Percentiles rank a stretch among this genome's conserved stretches.
Conservation (phyloP, 2,888 invertebrate species). For the Cheilosia soror region DNA sequence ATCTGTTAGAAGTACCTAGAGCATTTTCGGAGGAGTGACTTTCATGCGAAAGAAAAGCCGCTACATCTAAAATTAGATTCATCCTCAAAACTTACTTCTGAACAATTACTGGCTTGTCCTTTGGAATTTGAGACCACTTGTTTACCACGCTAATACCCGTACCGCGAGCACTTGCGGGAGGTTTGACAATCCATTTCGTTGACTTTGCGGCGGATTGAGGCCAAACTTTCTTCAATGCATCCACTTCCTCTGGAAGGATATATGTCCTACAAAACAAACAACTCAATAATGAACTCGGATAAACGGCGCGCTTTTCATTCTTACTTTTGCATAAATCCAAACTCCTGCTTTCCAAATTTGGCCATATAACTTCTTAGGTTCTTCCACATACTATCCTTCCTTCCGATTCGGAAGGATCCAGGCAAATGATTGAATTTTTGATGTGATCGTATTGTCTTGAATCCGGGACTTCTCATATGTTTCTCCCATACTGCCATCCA, state of each 20-base stretch:
- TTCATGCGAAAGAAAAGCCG: too few relatives aligned
- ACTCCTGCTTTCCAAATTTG: conserved; percentile 87
- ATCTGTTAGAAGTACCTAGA: too few relatives aligned
- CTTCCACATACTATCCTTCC: conserved; percentile 96
- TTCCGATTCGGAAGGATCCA: conserved; percentile 98
- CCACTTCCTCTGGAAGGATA: conserved; percentile 94
- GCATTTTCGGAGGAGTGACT: too few relatives aligned
- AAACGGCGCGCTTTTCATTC: not conserved
- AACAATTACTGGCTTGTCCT: conserved; percentile 94
- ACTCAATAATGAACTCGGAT: not conserved
- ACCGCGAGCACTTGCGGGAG: conserved; percentile 98
- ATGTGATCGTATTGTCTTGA: conserved; percentile 92
- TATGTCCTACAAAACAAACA: conserved; percentile 87
- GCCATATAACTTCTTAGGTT: conserved; percentile 87
- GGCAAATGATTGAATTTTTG: conserved; percentile 99
- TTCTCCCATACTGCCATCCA: conserved; percentile 99
- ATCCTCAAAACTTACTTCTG: conserved; percentile 86
- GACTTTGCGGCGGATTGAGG: conserved; percentile 90
- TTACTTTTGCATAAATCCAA: conserved; percentile 94
- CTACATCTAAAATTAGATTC: not conserved
- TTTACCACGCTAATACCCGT: conserved; percentile 97
- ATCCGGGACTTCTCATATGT: conserved; percentile 97
- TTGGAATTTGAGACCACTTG: conserved; percentile 97
- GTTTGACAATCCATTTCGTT: conserved; percentile 98
- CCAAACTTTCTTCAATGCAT: conserved; percentile 93